These are phyloP conservation scores for Zoanthus solanderi DNA, from an alignment of 92 coral and sea anemone species.

Conservation along the genomic window DNA sequence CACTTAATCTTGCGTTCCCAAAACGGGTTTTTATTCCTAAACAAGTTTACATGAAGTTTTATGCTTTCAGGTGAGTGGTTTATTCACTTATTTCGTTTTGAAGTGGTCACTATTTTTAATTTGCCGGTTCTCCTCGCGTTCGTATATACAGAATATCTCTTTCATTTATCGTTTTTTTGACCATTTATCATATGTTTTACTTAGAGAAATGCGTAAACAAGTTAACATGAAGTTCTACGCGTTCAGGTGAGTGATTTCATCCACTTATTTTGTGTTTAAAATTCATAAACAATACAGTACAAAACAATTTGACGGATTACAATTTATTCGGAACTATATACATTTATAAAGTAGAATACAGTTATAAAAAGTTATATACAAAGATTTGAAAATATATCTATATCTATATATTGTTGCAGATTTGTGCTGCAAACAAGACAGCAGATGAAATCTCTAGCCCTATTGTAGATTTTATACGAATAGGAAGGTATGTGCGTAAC, in stretches of 20 bases:
- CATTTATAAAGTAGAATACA: not conserved
- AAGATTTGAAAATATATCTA: not conserved
- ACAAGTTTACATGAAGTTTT: not conserved
- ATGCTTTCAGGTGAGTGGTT: conserved; percentile 13
- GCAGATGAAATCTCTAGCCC: not conserved
- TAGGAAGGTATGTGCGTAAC: conserved; percentile 4
- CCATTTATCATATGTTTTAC: not conserved
- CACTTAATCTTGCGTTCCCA: conserved; percentile 1
- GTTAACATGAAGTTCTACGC: not conserved
- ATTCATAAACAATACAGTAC: not conserved
- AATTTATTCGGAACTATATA: not conserved
- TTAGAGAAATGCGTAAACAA: conserved; percentile 3
- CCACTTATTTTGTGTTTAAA: conserved; percentile 8
- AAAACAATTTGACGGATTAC: not conserved
- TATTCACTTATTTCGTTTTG: not conserved
- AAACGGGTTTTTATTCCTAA: conserved; percentile 16
- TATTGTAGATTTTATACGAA: not conserved
- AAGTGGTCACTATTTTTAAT: not conserved
- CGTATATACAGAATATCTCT: not conserved
- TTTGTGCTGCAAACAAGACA: no score
- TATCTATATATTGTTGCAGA: no score
- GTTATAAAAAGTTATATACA: not conserved
- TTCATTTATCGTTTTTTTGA: conserved; percentile 2
- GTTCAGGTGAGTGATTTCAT: no score
- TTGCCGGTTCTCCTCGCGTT: not conserved